Conservation (phyloP, 1,140 invertebrate genomes). For the Heliothis virescens region DNA sequence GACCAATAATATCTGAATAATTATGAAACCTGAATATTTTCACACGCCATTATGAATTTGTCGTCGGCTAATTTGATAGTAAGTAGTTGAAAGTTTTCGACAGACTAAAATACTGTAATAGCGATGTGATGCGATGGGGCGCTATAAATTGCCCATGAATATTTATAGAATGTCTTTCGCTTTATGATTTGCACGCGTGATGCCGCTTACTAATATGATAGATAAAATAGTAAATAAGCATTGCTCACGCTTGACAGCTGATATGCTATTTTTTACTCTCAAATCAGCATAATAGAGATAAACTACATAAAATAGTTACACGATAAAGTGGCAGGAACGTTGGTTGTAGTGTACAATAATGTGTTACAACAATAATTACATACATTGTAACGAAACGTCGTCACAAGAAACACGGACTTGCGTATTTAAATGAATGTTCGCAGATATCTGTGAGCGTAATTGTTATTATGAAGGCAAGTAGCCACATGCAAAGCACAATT, state of each 20-base stretch:
- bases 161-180: constrained; percentile 12
- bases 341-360: constrained; percentile 3
- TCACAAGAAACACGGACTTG: neutral
- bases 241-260: constrained; percentile 7
- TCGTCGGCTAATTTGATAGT: constrained; percentile 31
- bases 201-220: constrained; percentile 15
- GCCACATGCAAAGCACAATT: constrained; percentile 40
- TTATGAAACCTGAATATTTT: constrained; percentile 35
- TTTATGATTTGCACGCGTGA: neutral
- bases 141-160: constrained; percentile 1
- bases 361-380: constrained; percentile 10
- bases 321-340: constrained; percentile 3
- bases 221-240: constrained; percentile 42
- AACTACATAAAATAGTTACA: neutral
- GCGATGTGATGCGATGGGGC: neutral
- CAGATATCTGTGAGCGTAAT: constrained; percentile 22
- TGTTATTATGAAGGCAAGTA: constrained; percentile 31
- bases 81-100: constrained; percentile 13
- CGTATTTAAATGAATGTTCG: constrained; percentile 8
- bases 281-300: constrained; percentile 37
- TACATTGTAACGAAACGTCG: constrained; percentile 26
- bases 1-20: constrained; percentile 42
- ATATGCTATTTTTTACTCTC: constrained; percentile 29
- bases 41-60: constrained; percentile 31
- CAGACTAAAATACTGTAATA: constrained; percentile 12